Evolutionary conservation across 2,113 vertebrate genomes (phyloP), one percentile per base, ranked within the genome.

Genomic region (Petromus typicus): DNA sequence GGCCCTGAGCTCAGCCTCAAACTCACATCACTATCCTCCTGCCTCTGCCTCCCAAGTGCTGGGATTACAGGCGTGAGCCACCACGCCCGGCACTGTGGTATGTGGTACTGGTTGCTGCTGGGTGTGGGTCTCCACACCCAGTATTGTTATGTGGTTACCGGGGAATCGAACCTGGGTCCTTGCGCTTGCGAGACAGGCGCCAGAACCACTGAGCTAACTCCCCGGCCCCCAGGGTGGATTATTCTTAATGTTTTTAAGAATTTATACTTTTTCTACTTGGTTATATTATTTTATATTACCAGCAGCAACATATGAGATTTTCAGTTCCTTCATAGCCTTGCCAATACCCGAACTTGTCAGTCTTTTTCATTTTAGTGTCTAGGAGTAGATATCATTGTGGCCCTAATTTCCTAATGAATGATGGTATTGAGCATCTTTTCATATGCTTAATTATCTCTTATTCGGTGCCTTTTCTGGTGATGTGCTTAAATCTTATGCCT

Each of bases 191-290:
- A n/a, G n/a, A n/a, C n/a, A n/a, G n/a, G n/a, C n/a, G n/a, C n/a
- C n/a, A n/a, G n/a, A n/a, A n/a, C n/a, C n/a, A n/a, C n/a, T n/a
- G n/a, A n/a, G n/a, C n/a, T n/a, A n/a, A n/a, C n/a, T n/a, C n/a
- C n/a, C n/a, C n/a, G n/a, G n/a, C n/a, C n/a, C n/a, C n/a, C n/a
- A n/a, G n/a, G n/a, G n/a, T n/a, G n/a, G n/a, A n/a, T n/a, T n/a
- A n/a, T n/a, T n/a, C n/a, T 87, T 86, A 90, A 82, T 63, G 32
- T 83, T 79, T 73, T 45, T 59, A 84, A 96, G 37, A 73, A 69
- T 43, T 73, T 83, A 32, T 64, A 34, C 76, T 45, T 3, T 71
- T 92, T 56, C 7, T 45, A 59, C 27, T 25, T 54, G 17, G 17
- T 30, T 86, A 6, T 76, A 34, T 43, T n/a, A 11, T 80, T 96